Evolutionary conservation across 2,113 vertebrate genomes (phyloP).

Genomic region (Bufo gargarizans): DNA sequence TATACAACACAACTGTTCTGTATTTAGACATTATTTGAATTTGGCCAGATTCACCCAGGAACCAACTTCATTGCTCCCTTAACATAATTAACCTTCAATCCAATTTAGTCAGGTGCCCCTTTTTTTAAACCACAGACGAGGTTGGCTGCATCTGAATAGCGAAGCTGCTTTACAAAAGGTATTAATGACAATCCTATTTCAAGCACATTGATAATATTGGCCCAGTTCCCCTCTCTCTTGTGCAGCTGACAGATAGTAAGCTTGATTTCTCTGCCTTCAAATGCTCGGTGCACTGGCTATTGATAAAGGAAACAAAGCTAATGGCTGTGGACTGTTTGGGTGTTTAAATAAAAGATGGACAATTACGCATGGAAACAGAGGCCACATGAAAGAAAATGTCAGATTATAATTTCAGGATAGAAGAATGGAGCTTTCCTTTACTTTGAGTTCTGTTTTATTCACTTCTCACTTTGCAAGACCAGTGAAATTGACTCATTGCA

Average conservation of each 20-base stretch:
- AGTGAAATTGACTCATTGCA: slow-evolving; percentile 5
- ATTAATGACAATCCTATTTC: slow-evolving; percentile 51
- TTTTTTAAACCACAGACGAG: slow-evolving; percentile 31
- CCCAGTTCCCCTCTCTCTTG: slow-evolving; percentile 39
- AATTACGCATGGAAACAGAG: background rate
- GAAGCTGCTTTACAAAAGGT: slow-evolving; percentile 49
- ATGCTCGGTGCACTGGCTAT: slow-evolving; percentile 32
- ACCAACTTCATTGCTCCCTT: background rate
- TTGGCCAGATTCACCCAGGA: background rate
- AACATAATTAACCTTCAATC: slow-evolving; percentile 33
- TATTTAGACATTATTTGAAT: background rate
- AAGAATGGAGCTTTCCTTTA: slow-evolving; percentile 10
- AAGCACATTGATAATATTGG: slow-evolving; percentile 45
- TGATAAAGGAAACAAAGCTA: slow-evolving; percentile 50
- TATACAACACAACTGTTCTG: background rate
- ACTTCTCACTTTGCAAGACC: slow-evolving; percentile 35
- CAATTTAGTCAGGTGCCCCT: slow-evolving; percentile 39
- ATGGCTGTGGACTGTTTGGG: slow-evolving; percentile 30
- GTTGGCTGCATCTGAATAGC: slow-evolving; percentile 40
- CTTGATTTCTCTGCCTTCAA: slow-evolving; percentile 47
- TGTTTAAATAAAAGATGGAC: slow-evolving; percentile 49
- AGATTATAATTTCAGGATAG: slow-evolving; percentile 34
- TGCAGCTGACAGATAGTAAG: slow-evolving; percentile 50
- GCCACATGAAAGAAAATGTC: slow-evolving; percentile 47
- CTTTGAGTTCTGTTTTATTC: background rate